Base-by-base conservation (phyloP, 2,888 invertebrate genomes). In the Drosophila pegasa region DNA sequence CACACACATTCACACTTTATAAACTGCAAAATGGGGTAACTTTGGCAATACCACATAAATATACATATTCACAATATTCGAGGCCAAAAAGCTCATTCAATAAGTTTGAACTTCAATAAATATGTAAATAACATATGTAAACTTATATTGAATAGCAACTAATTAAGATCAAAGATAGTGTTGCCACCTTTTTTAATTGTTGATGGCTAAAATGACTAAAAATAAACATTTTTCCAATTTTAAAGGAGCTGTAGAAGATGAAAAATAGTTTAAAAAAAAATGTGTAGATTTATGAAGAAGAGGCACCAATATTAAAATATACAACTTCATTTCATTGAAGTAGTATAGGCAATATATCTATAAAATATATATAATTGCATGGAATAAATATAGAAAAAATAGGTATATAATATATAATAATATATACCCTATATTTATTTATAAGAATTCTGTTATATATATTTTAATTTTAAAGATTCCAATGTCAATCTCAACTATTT, bases 91-190 rank as follows among this genome's bases (percentile, higher is more conserved):
- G 9, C 25, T 10, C 1, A 27, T 43, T 25, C 25, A n/a, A 41
- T 0, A 14, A 25, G 5, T 25, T 9, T 43, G 5, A 25, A n/a
- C n/a, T 43, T 43, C 2, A 43, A 43, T 2, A 14, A 38, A 38
- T 41, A 20, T 41, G 14, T 14, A 22, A 25, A 43, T 14, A 22
- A 25, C 25, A 43, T 1, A 25, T 43, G 25, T n/a, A 43, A 43
- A 27, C 20, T 16, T 1, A 10, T 9, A n/a, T 27, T 45, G 43
- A 45, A 45, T 45, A 16, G 25, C 6, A 16, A 10, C 25, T 27
- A 45, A 45, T 45, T 45, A 45, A 16, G 27, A 45, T 45, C 6
- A 10, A 10, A 10, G 43, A 43, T 25, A 43, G 9, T 25, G n/a
- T 10, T 43, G 43, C 1, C 43, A 16, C 25, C 43, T 16, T 27